A percentile compares a stretch with the other conserved stretches of the same genome.
phyloP scores from a whole-genome alignment of 1,140 invertebrate genomes.

The Leptinotarsa defecta region DNA sequence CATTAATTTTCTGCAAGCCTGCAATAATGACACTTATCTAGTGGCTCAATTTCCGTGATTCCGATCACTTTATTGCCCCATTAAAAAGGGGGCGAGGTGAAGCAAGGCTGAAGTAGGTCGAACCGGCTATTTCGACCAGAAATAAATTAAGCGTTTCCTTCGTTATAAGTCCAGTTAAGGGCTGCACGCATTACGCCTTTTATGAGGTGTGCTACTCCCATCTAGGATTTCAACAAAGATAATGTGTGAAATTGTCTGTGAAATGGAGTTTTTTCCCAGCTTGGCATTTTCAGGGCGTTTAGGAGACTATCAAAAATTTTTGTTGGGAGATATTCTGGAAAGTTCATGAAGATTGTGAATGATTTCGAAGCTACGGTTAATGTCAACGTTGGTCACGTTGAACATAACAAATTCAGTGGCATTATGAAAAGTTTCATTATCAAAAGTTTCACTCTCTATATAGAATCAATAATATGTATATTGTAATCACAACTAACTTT shows the following conservation, averaged over 20 bases:
- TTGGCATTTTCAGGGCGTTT: too few relatives aligned
- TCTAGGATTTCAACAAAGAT: slow-evolving; percentile 8
- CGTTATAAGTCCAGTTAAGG: neutral
- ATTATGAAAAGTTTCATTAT: too few relatives aligned
- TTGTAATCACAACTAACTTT: too few relatives aligned
- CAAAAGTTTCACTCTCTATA: too few relatives aligned
- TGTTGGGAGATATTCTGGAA: too few relatives aligned
- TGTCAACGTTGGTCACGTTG: too few relatives aligned
- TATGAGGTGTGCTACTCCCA: neutral
- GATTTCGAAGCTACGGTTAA: too few relatives aligned
- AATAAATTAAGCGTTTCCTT: neutral
- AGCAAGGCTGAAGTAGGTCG: neutral
- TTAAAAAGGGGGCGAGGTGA: neutral
- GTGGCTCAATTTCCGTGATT: neutral
- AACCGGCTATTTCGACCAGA: neutral
- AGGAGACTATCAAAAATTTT: too few relatives aligned
- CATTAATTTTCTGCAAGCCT: too few relatives aligned
- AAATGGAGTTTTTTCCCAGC: neutral
- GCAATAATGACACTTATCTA: neutral
- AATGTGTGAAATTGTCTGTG: neutral
- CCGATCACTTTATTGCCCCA: slow-evolving; percentile 7
- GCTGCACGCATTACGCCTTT: slow-evolving; percentile 1
- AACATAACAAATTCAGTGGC: too few relatives aligned
- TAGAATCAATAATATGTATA: too few relatives aligned
- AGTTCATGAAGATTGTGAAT: too few relatives aligned